Conservation (phyloP, 2,888 invertebrate genomes). For the Drosophila setosimentum region DNA sequence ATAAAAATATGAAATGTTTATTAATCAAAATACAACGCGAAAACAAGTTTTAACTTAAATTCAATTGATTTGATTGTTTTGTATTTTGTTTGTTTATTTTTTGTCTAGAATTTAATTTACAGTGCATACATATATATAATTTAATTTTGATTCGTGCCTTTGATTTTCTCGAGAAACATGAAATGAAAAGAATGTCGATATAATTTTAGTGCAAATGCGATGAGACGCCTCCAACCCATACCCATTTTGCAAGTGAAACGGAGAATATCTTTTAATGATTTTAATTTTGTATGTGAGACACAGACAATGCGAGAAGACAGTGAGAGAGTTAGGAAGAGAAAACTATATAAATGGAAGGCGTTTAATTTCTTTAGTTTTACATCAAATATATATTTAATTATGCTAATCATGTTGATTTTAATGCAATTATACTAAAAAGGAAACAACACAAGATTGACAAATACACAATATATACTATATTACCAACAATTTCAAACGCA, state of each 20-base stretch:
- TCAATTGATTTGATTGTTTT: conserved; percentile 37
- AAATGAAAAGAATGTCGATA: conserved; percentile 72
- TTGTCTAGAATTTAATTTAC: conserved; percentile 24
- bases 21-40: conserved; percentile 39
- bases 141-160: conserved; percentile 48
- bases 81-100: conserved; percentile 36
- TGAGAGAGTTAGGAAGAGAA: conserved; percentile 23
- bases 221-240: conserved; percentile 13
- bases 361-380: conserved; percentile 64
- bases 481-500: conserved; percentile 44
- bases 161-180: conserved; percentile 41
- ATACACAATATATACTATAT: conserved; percentile 63
- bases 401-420: conserved; percentile 69
- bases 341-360: conserved; percentile 34
- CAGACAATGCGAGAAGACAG: conserved; percentile 5
- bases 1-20: conserved; percentile 39
- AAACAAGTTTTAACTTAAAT: conserved; percentile 31
- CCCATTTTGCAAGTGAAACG: conserved; percentile 60
- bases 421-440: conserved; percentile 74
- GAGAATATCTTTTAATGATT: conserved; percentile 50
- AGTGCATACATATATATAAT: conserved; percentile 15
- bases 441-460: conserved; percentile 70
- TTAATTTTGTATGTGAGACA: conserved; percentile 41
- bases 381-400: conserved; percentile 64
- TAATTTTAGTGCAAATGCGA: conserved; percentile 67